These are phyloP conservation scores for cattle (Bos taurus) DNA, from an alignment of 2,113 vertebrate genomes.

Conservation along the genomic window ARS-UCD2.0 NC_037337.1:28282501-28283000, in stretches of 20 bases:
- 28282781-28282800: constrained; percentile 80
- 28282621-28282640: background rate
- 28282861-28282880: background rate
- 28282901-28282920: background rate
- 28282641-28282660: background rate
- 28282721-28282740: background rate
- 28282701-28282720: background rate
- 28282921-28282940: background rate
- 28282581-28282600: constrained; percentile 43
- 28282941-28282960: background rate
- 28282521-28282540: constrained; percentile 89
- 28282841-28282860: background rate
- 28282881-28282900: background rate
- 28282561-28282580: constrained; percentile 89
- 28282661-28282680: background rate
- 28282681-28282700: background rate
- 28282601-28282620: background rate
- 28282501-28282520: constrained; percentile 81
- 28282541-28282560: constrained; percentile 90
- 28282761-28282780: constrained; percentile 74
- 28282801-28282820: constrained; percentile 78
- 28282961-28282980: background rate
- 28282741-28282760: background rate
- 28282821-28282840: background rate
- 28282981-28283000: background rate